These are phyloP conservation scores for Burhinus bistriatus DNA, from an alignment of 2,113 vertebrate genomes.

Conservation along the genomic window DNA sequence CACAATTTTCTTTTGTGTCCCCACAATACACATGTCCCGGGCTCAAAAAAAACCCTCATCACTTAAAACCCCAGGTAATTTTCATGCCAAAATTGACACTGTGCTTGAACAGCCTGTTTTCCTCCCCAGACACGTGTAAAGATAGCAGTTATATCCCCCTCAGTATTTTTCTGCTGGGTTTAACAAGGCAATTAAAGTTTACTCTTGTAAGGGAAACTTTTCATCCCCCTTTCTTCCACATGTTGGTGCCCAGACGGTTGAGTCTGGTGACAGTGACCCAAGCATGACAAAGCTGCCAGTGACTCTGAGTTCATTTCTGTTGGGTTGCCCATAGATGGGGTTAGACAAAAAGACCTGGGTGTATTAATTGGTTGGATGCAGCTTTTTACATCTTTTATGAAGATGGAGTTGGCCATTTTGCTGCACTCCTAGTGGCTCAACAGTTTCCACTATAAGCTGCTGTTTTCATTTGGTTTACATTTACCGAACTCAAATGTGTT, in stretches of 20 bases:
- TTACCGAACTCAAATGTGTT: background rate
- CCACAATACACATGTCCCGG: background rate
- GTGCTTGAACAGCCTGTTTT: background rate
- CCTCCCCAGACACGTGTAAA: background rate
- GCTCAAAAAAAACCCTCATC: background rate
- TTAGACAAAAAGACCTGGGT: background rate
- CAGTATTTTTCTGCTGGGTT: background rate
- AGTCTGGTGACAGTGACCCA: background rate
- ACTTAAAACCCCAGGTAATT: background rate
- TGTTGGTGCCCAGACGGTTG: rapidly evolving
- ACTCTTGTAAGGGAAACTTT: background rate
- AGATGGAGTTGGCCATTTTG: background rate
- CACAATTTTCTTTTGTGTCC: background rate
- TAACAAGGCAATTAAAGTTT: background rate
- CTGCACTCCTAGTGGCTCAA: background rate
- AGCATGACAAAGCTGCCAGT: background rate
- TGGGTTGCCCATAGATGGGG: background rate
- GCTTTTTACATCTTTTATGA: background rate
- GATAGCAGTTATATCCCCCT: background rate
- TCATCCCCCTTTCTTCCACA: background rate
- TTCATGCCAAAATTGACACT: background rate
- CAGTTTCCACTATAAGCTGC: background rate
- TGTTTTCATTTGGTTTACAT: slow-evolving; percentile 4
- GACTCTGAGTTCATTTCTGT: background rate
- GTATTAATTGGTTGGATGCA: background rate